Conservation (phyloP, 2,113 vertebrate species). For the Ginglymostoma cirratum region DNA sequence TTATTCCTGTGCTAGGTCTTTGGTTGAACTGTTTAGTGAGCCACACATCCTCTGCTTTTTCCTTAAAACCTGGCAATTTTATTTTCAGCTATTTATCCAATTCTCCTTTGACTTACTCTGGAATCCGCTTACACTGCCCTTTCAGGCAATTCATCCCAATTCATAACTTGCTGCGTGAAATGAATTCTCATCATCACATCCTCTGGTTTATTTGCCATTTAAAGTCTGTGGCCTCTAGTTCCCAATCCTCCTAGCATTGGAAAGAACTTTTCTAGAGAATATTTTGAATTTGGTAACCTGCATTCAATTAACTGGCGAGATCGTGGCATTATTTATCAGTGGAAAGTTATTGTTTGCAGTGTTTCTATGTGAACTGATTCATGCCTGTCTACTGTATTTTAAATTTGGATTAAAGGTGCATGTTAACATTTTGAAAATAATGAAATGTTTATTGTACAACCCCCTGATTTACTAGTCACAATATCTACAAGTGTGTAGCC, state of each 20-base stretch:
- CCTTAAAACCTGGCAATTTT: neutral
- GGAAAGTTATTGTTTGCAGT: neutral
- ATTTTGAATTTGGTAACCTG: neutral
- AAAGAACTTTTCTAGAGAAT: neutral
- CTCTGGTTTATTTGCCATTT: neutral
- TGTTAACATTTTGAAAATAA: neutral
- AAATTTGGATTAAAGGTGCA: neutral
- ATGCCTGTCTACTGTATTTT: neutral
- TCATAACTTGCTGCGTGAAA: neutral
- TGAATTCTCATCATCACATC: neutral
- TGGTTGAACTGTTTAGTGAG: neutral
- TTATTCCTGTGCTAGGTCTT: no score
- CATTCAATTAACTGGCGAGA: no score
- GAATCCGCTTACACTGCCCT: neutral
- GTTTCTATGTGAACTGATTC: neutral
- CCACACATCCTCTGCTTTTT: neutral
- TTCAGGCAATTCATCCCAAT: neutral
- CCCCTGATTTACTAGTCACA: neutral
- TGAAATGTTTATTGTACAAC: neutral
- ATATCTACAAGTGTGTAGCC: no score
- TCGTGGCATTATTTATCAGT: neutral
- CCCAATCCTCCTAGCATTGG: neutral
- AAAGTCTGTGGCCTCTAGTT: neutral
- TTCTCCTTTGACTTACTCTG: neutral
- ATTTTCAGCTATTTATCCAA: neutral